Evolutionary conservation across 2,113 vertebrate genomes (phyloP).

Genomic region (Hystrix cristata): DNA sequence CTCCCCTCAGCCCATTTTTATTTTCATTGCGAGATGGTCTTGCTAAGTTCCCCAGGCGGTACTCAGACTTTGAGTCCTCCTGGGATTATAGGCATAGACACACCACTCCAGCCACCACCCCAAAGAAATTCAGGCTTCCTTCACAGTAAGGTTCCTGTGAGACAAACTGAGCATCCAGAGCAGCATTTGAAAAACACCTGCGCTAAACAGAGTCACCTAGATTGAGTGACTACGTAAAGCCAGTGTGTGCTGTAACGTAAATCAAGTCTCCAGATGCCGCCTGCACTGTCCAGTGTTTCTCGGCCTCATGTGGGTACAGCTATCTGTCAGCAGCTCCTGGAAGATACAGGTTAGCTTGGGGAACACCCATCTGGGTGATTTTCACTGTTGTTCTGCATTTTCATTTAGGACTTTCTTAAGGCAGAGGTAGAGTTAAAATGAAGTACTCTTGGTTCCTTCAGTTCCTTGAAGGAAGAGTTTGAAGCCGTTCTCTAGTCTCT

Average conservation of each 20-base stretch:
- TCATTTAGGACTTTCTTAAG: background rate
- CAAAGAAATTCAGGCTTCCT: background rate
- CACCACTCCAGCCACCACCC: rapidly evolving
- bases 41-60: background rate
- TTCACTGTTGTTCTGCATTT: background rate
- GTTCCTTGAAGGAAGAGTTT: background rate
- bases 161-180: background rate
- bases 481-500: background rate
- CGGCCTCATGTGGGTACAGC: background rate
- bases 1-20: background rate
- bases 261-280: background rate
- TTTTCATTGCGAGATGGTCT: background rate
- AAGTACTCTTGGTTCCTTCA: background rate
- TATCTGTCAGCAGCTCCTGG: background rate
- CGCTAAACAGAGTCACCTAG: background rate
- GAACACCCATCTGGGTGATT: background rate
- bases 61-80: background rate
- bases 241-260: background rate
- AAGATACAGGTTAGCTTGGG: background rate
- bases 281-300: background rate
- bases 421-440: background rate
- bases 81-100: background rate
- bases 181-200: background rate
- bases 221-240: background rate
- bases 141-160: background rate